Conservation (phyloP, 2,797 vertebrate genomes). For the Cuniculus paca region DNA sequence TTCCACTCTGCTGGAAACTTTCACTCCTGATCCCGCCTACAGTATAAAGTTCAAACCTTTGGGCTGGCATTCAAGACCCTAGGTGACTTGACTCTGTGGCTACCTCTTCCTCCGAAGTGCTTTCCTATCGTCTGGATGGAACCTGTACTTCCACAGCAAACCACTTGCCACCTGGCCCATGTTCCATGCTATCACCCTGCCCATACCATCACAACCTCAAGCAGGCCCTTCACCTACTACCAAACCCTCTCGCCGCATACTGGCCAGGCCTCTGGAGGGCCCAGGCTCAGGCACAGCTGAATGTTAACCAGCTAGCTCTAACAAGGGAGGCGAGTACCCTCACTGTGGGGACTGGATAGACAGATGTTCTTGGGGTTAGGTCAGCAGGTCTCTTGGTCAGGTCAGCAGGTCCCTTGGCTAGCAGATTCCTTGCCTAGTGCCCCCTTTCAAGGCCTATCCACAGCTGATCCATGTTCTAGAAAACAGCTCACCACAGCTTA, state of each 20-base stretch:
- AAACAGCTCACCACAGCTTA: not conserved
- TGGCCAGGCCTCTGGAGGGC: not conserved
- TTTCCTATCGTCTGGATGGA: not conserved
- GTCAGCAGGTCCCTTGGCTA: not conserved
- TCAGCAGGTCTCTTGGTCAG: not conserved
- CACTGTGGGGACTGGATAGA: not conserved
- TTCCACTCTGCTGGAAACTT: slow-evolving; percentile 1
- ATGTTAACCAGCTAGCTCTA: not conserved
- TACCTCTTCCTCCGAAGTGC: not conserved
- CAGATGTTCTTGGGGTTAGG: not conserved
- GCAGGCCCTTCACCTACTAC: not conserved
- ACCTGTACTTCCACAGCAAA: not conserved
- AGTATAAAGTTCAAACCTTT: not conserved
- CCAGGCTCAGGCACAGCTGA: not conserved
- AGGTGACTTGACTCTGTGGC: not conserved
- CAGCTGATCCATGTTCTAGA: not conserved
- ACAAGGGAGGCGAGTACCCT: not conserved
- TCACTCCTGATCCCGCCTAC: not conserved
- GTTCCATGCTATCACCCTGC: not conserved
- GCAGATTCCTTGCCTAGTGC: not conserved
- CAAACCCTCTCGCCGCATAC: not conserved
- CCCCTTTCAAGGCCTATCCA: not conserved
- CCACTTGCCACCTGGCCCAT: not conserved
- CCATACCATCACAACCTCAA: not conserved
- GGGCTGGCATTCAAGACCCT: not conserved